Base-by-base conservation (phyloP, 2,888 invertebrate genomes). In the Stenoptilia bipunctidactyla region DNA sequence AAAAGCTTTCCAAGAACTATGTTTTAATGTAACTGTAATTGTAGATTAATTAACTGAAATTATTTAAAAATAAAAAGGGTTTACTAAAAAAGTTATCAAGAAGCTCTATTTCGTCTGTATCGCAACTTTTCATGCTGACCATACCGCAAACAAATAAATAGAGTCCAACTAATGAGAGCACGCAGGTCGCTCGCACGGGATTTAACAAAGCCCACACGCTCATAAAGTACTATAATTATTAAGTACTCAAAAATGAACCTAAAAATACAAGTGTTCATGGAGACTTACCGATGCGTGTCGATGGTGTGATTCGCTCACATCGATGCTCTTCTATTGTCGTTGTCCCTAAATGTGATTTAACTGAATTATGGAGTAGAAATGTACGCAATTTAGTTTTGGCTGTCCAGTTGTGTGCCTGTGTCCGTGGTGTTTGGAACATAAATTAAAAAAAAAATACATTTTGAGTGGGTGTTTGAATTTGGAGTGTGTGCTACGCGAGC, bases 281-380 rank as follows among this genome's bases (percentile, higher is more conserved):
- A 69, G 66, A 75, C 68, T 75, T 66, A 76, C 73, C 82, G 71
- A 76, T 62, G 73, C 80, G 79, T 79, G 56, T 58, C 77, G 72
- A 70, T 76, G 74, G 80, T 80, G 77, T 80, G 80, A 83, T 80
- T 80, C 75, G 80, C 75, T 72, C 76, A 79, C 79, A 77, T 76
- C 72, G 69, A 69, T 79, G 74, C 70, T 76, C 73, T 74, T 63
- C 74, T 56, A 79, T 83, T 83, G 83, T 83, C 58, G 66, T 76
- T 74, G 80, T 82, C 79, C 76, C 68, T 73, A 64, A 63, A 76
- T 70, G 74, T 77, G 67, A 77, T 82, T 83, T 80, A 82, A 79
- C 82, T 77, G 71, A 80, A 77, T 77, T 80, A 80, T 83, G 65
- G 64, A 64, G 66, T 76, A 67, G 70, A 73, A 73, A 73, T 79